phyloP scores from a whole-genome alignment of 2,888 invertebrate genomes.

The Lacanobia wlatinum region DNA sequence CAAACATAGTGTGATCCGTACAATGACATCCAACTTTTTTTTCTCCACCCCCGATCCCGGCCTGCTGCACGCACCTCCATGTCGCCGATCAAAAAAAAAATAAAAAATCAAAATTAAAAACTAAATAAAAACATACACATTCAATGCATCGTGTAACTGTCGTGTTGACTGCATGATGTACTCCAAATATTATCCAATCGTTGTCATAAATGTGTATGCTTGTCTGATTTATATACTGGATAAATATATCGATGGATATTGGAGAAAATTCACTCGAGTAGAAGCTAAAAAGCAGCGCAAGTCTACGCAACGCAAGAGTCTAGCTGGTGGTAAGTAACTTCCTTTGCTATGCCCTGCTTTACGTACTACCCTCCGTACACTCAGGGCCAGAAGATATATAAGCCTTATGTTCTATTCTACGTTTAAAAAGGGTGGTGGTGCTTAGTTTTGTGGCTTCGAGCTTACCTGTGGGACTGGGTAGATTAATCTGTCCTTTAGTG shows the following conservation, averaged over 20 bases:
- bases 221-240: slow-evolving; percentile 70
- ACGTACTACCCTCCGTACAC: slow-evolving; percentile 78
- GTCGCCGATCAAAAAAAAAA: slow-evolving; percentile 83
- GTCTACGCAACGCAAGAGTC: slow-evolving; percentile 93
- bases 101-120: slow-evolving; percentile 67
- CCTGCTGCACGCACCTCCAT: slow-evolving; percentile 88
- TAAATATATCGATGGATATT: slow-evolving; percentile 76
- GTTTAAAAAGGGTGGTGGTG: slow-evolving; percentile 62
- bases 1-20: slow-evolving; percentile 86
- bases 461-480: slow-evolving; percentile 69
- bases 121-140: slow-evolving; percentile 84
- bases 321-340: slow-evolving; percentile 96
- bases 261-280: slow-evolving; percentile 87
- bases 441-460: slow-evolving; percentile 74
- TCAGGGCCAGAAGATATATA: slow-evolving; percentile 74
- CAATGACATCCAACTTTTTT: slow-evolving; percentile 90
- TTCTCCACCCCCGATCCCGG: slow-evolving; percentile 87
- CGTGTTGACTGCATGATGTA: slow-evolving; percentile 90
- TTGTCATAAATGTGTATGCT: slow-evolving; percentile 88
- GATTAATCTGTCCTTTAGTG: slow-evolving; percentile 79
- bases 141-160: slow-evolving; percentile 88
- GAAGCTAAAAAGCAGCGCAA: slow-evolving; percentile 99
- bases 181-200: slow-evolving; percentile 82
- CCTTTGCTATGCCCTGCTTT: slow-evolving; percentile 87
- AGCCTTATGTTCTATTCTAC: slow-evolving; percentile 48